Evolutionary conservation across 2,113 vertebrate genomes (phyloP).

Genomic region (Elanus axillaris): DNA sequence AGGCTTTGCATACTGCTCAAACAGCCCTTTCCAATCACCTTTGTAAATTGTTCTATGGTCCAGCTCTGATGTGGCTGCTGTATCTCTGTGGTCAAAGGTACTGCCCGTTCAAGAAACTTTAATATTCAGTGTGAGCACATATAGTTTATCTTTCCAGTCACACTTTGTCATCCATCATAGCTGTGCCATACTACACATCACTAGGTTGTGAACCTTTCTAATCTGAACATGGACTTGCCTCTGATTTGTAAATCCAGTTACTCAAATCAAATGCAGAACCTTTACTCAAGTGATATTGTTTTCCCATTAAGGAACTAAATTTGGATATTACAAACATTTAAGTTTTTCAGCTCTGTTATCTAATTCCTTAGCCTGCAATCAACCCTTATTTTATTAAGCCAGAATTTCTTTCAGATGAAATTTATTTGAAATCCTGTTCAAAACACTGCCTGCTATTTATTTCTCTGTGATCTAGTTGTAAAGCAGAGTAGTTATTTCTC

Average conservation of each 20-base stretch:
- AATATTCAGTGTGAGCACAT: neutral
- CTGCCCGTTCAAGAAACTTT: neutral
- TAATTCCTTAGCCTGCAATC: neutral
- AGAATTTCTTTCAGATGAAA: neutral
- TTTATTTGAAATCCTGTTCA: neutral
- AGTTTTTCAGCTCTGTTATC: neutral
- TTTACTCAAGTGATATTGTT: neutral
- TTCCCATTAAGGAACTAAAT: neutral
- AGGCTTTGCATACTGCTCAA: neutral
- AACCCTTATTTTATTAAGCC: neutral
- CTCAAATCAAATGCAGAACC: neutral
- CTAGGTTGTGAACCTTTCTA: neutral
- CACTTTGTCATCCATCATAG: neutral
- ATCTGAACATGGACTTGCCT: neutral
- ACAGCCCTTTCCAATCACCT: neutral
- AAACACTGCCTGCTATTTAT: neutral
- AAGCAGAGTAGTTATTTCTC: neutral
- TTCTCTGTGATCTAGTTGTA: neutral
- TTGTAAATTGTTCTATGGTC: neutral
- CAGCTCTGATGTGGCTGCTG: neutral
- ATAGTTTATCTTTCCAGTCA: neutral
- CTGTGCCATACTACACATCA: neutral
- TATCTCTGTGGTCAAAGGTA: neutral
- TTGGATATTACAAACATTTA: neutral
- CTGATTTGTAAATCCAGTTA: neutral